Evolutionary conservation across 2,888 invertebrate genomes (phyloP).

Genomic region (Chrysomela aeneicollis): DNA sequence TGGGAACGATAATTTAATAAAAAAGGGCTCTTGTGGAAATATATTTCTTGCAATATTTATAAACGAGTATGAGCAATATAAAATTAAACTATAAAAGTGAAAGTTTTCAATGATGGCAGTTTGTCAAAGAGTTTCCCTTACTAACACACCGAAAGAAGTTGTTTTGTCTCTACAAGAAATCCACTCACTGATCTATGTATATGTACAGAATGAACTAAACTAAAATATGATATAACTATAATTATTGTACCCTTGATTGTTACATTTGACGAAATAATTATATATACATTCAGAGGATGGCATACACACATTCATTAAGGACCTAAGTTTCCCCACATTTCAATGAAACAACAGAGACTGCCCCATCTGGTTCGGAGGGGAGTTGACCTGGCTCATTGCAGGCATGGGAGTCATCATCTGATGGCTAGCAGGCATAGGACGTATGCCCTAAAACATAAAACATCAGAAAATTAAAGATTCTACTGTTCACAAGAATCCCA

Average conservation of each 20-base stretch:
- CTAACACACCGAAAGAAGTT: no score
- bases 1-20: no score
- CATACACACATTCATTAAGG: constrained; percentile 34
- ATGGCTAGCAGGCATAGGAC: constrained; percentile 53
- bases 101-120: not conserved
- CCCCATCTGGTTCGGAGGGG: constrained; percentile 54
- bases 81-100: not conserved
- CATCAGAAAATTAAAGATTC: not conserved
- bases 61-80: no score
- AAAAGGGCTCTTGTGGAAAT: no score
- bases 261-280: constrained; percentile 44
- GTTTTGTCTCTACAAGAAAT: not conserved
- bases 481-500: no score
- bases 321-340: constrained; percentile 26
- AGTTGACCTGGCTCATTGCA: constrained; percentile 50
- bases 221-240: constrained; percentile 10
- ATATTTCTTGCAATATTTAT: no score
- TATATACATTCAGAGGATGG: constrained; percentile 45
- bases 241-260: constrained; percentile 52
- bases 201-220: not conserved
- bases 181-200: not conserved
- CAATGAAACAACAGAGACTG: constrained; percentile 58
- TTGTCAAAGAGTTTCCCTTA: no score
- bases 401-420: constrained; percentile 54
- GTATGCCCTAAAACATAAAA: constrained; percentile 53